Conservation (phyloP, 53 echinoderm and acorn worm species). For the Temnopleurus reevesii region DNA sequence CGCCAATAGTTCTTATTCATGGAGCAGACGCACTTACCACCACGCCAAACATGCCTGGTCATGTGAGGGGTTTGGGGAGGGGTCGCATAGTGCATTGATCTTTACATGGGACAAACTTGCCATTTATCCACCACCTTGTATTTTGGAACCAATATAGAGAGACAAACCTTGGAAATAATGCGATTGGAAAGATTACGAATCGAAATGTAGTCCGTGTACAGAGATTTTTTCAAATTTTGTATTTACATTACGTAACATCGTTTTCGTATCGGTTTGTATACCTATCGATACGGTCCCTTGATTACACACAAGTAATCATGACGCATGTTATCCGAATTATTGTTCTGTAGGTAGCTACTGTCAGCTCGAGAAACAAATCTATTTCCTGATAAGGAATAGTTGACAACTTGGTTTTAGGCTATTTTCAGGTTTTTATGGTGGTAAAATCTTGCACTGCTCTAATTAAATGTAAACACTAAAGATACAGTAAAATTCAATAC, state of each 20-base stretch:
- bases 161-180: neutral
- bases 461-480: too few relatives aligned
- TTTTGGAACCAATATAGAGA: too few relatives aligned
- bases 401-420: too few relatives aligned
- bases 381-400: neutral
- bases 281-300: neutral
- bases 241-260: neutral
- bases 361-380: neutral
- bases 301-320: neutral
- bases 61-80: too few relatives aligned
- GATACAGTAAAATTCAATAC: too few relatives aligned
- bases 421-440: neutral
- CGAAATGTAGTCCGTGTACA: neutral
- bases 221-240: neutral
- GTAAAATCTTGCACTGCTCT: neutral
- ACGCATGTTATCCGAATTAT: neutral
- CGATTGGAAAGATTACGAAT: neutral
- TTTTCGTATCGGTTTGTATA: neutral
- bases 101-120: too few relatives aligned
- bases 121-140: too few relatives aligned
- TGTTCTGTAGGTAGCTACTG: neutral
- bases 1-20: too few relatives aligned
- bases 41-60: too few relatives aligned
- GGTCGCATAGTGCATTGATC: too few relatives aligned
- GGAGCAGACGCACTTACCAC: too few relatives aligned